Evolutionary conservation across 2,113 vertebrate genomes (phyloP).

Genomic region (Burhinus oedicnemus): DNA sequence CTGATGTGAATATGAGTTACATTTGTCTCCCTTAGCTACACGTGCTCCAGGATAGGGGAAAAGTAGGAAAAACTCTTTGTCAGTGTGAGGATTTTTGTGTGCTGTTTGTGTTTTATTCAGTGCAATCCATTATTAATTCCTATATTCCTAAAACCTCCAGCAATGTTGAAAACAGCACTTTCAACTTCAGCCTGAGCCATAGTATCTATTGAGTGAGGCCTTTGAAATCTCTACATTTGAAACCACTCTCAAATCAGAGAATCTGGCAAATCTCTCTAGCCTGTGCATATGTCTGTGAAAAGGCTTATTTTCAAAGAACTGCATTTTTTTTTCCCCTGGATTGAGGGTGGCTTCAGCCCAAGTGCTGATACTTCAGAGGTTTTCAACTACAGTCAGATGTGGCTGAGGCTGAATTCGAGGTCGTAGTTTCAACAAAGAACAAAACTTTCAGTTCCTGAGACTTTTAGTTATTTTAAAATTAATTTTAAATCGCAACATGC

Average conservation of each 20-base stretch:
- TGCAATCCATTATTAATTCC: slow-evolving; percentile 31
- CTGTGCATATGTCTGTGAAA: neutral
- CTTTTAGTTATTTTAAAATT: neutral
- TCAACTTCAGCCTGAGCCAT: neutral
- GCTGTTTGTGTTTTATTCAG: slow-evolving; percentile 50
- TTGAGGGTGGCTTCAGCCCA: neutral
- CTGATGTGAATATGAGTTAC: neutral
- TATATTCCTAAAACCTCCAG: neutral
- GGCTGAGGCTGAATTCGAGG: neutral
- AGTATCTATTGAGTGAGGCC: neutral
- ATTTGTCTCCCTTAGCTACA: neutral
- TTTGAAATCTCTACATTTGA: slow-evolving; percentile 31
- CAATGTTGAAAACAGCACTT: neutral
- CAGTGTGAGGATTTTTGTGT: neutral
- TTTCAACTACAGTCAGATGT: slow-evolving; percentile 3
- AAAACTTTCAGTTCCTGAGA: neutral
- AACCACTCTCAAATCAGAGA: slow-evolving; percentile 22
- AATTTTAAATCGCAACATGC: neutral
- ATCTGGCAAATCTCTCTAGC: slow-evolving; percentile 13
- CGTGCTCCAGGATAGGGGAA: neutral
- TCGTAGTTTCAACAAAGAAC: neutral
- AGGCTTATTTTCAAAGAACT: slow-evolving; percentile 12
- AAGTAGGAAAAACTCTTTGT: neutral
- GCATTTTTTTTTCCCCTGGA: neutral
- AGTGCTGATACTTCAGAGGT: neutral